Conservation (phyloP, 2,113 vertebrate genomes). For the Burhinus oedicnemus region DNA sequence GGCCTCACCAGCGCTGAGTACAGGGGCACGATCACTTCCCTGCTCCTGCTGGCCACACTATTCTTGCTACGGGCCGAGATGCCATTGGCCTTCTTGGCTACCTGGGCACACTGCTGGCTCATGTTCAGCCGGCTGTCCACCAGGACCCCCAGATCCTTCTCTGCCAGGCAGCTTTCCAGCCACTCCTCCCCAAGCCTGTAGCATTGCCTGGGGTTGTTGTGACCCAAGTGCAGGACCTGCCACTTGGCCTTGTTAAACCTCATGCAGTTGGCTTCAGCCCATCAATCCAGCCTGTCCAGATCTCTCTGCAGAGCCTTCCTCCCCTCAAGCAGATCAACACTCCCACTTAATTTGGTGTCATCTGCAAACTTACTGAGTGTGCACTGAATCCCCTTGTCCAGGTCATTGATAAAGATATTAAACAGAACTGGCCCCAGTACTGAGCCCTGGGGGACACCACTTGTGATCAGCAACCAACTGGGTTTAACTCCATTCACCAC, state of each 20-base stretch:
- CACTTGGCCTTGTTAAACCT: not conserved
- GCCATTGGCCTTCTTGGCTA: no score
- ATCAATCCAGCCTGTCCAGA: no score
- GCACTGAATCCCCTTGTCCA: not conserved
- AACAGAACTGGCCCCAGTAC: not conserved
- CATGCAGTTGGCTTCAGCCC: no score
- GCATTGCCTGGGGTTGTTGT: not conserved
- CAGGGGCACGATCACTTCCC: no score
- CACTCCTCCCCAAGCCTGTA: not conserved
- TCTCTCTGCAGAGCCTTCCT: no score
- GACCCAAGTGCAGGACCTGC: not conserved
- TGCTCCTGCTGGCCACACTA: no score
- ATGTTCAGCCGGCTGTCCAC: no score
- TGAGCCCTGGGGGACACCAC: not conserved
- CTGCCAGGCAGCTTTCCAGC: not conserved
- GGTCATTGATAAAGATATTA: not conserved
- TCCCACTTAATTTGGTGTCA: fast-evolving
- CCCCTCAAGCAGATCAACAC: not conserved
- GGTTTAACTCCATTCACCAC: not conserved
- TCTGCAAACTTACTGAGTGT: not conserved
- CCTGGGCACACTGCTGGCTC: no score
- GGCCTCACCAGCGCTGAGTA: no score
- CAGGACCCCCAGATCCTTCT: no score
- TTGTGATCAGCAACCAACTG: fast-evolving
- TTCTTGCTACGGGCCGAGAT: no score